Evolutionary conservation across 2,797 vertebrate species (phyloP).

Genomic region (Alca torda): DNA sequence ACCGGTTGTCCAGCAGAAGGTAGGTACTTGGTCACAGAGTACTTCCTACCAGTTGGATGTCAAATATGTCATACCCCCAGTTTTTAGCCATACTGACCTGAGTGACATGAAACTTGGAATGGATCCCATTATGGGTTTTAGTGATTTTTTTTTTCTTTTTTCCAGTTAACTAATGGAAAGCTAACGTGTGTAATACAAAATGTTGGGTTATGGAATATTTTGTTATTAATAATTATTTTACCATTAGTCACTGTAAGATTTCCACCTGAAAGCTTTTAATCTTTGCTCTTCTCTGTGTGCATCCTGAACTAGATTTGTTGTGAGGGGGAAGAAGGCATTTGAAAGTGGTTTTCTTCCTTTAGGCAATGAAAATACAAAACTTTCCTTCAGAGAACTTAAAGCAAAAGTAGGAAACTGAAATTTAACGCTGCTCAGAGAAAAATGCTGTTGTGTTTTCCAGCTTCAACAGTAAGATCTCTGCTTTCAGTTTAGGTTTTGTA

Average conservation of each 20-base stretch:
- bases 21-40: neutral
- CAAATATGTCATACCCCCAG: neutral
- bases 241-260: neutral
- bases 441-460: neutral
- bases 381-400: neutral
- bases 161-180: neutral
- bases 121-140: neutral
- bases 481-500: constrained; percentile 9
- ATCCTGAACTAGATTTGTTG: neutral
- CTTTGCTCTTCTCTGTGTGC: neutral
- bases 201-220: neutral
- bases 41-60: neutral
- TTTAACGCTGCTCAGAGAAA: neutral
- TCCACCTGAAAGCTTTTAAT: neutral
- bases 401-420: constrained; percentile 12
- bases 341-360: neutral
- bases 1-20: neutral
- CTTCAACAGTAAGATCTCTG: neutral
- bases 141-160: neutral
- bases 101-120: neutral
- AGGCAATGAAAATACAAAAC: neutral
- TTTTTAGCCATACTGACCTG: neutral
- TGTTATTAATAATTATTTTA: neutral
- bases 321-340: neutral
- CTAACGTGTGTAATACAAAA: neutral